These are phyloP conservation scores for Calephelis virginiensis DNA, from an alignment of 1,140 invertebrate species.

Conservation along the genomic window DNA sequence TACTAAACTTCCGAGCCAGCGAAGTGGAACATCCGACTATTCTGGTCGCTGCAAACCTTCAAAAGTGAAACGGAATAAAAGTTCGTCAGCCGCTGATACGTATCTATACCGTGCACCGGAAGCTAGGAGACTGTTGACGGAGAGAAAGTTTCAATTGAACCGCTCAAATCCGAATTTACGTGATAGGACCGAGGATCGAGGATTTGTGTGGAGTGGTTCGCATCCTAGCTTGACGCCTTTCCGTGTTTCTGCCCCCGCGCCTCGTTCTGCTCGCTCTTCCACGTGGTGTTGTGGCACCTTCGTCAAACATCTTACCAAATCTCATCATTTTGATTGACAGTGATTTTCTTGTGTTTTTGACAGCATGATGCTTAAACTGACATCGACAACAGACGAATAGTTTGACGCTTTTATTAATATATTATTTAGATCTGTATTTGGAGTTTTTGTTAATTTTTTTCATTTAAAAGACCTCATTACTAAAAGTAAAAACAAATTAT, in stretches of 20 bases:
- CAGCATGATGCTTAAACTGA: neutral
- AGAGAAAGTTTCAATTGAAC: slow-evolving; percentile 67
- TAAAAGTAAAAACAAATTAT: no score
- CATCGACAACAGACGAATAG: neutral
- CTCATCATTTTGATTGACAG: slow-evolving; percentile 81
- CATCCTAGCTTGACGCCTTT: slow-evolving; percentile 52
- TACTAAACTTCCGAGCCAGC: slow-evolving; percentile 52
- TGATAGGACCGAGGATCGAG: slow-evolving; percentile 54
- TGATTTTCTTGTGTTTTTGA: slow-evolving; percentile 28
- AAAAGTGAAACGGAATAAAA: slow-evolving; percentile 75
- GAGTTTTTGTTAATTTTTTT: no score
- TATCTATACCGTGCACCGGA: slow-evolving; percentile 60
- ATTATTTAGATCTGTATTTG: neutral
- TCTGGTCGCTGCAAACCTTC: slow-evolving; percentile 48
- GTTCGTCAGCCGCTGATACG: slow-evolving; percentile 69
- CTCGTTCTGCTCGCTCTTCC: slow-evolving; percentile 78
- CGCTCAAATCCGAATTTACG: slow-evolving; percentile 72
- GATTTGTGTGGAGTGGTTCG: slow-evolving; percentile 47
- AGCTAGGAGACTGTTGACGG: slow-evolving; percentile 55
- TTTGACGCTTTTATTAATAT: neutral
- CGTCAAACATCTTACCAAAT: slow-evolving; percentile 80
- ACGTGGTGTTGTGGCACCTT: slow-evolving; percentile 82
- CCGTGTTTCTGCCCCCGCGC: slow-evolving; percentile 37
- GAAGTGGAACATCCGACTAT: slow-evolving; percentile 55
- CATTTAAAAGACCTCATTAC: no score